Evolutionary conservation across 2,888 invertebrate species (phyloP).

Genomic region (Philhelius pedissequus): DNA sequence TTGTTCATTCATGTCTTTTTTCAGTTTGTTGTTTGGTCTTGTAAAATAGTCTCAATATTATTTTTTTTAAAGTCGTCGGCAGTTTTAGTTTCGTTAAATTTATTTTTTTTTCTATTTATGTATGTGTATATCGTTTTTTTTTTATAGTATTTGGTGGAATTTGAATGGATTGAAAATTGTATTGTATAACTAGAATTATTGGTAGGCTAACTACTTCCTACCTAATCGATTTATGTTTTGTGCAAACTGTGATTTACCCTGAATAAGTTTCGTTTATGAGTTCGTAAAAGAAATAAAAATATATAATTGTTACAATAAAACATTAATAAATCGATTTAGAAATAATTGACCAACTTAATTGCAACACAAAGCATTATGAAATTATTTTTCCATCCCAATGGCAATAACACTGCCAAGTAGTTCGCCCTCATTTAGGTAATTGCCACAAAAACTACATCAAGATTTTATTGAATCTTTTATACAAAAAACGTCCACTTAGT

Average conservation of each 20-base stretch:
- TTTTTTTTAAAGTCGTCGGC: constrained; percentile 50
- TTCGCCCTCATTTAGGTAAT: too few relatives aligned
- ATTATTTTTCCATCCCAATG: too few relatives aligned
- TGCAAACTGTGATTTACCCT: constrained; percentile 65
- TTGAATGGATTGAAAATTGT: constrained; percentile 57
- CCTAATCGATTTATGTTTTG: constrained; percentile 42
- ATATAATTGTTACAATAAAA: background rate
- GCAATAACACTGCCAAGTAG: too few relatives aligned
- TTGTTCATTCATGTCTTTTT: constrained; percentile 28
- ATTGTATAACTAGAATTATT: constrained; percentile 32
- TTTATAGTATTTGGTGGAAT: constrained; percentile 54
- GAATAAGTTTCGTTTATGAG: constrained; percentile 59
- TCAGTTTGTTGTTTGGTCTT: constrained; percentile 57
- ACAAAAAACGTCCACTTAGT: too few relatives aligned
- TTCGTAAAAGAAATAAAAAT: background rate
- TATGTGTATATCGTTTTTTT: background rate
- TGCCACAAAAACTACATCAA: too few relatives aligned
- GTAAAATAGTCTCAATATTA: constrained; percentile 53
- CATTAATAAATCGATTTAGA: background rate
- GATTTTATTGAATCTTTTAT: too few relatives aligned
- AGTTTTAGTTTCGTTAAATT: constrained; percentile 60
- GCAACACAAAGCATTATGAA: too few relatives aligned
- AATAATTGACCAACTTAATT: background rate
- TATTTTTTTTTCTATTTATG: background rate
- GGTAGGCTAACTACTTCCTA: constrained; percentile 16